Base-by-base conservation (phyloP, 2,888 invertebrate genomes). In the Linyphia triangularis region DNA sequence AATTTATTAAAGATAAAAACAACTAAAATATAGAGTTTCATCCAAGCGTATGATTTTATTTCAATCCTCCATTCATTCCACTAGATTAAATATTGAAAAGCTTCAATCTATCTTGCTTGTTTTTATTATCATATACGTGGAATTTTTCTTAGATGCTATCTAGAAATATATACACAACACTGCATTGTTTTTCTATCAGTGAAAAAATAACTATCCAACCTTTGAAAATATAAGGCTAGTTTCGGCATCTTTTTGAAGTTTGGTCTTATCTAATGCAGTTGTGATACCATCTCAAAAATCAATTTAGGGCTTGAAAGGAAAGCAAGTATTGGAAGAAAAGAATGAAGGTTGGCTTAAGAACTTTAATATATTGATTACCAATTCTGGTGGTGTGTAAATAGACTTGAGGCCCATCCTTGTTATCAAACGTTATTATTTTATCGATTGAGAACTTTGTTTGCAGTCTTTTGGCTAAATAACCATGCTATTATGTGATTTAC, bases 301-400 rank as follows among this genome's bases (percentile, higher is more conserved):
- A 69, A 81, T 81, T 70, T 70, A 10, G 13, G 24, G 9, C n/a
- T 7, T 57, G 24, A 75, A 33, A 61, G 22, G 22, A 75, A 30
- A 75, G 19, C n/a, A 22, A 33, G 19, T 16, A 22, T 30, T 13
- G 26, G 24, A 19, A 61, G 24, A 37, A 33, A 67, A 16, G n/a
- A 24, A n/a, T 28, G 75, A 19, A 10, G 33, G 40, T 67, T 51
- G 5, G 4, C 51, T 16, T 28, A 63, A 82, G 61, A 82, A 70
- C 82, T 40, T 43, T 63, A 4, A 72, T 72, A 51, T n/a, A 82
- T 72, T 72, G 82, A 82, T 82, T 82, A 81, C 51, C 81, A 26
- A 70, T 82, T 57, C 59, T 61, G 19, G 82, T 61, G 72, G 82
- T 61, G 72, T 72, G 72, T 82, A 63, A 59, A 82, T 70, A 61